phyloP scores from a whole-genome alignment of 1,140 invertebrate species.

The Probaryconus sp. region DNA sequence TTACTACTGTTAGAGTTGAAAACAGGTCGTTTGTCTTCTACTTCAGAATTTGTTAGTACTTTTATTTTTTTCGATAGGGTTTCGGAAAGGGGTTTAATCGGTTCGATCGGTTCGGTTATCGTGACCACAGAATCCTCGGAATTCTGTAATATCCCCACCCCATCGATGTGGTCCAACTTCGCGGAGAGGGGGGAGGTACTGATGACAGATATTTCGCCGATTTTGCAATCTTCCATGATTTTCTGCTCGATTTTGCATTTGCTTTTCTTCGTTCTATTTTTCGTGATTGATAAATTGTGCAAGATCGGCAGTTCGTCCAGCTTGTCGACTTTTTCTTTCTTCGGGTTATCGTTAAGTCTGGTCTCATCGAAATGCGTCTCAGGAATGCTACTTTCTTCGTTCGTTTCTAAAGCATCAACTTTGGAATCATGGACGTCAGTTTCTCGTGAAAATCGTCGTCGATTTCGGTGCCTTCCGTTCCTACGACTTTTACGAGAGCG shows the following conservation, averaged over 20 bases:
- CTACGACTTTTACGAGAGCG: too few species aligned
- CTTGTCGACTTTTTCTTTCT: constrained; percentile 10
- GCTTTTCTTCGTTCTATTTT: constrained; percentile 32
- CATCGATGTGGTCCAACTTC: constrained; percentile 65
- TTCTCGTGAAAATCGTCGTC: constrained; percentile 39
- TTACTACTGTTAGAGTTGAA: not conserved
- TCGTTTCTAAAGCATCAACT: constrained; percentile 6
- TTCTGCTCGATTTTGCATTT: constrained; percentile 65
- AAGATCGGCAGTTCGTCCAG: constrained; percentile 30
- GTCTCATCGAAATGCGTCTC: constrained; percentile 1
- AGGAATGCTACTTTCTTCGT: constrained; percentile 11
- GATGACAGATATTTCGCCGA: constrained; percentile 69
- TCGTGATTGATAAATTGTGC: constrained; percentile 44
- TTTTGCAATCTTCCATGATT: constrained; percentile 45
- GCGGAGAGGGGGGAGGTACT: constrained; percentile 67
- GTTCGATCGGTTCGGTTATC: constrained; percentile 68
- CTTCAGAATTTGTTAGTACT: constrained; percentile 12
- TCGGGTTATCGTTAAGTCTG: not conserved
- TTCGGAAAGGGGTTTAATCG: constrained; percentile 50
- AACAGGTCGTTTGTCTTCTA: not conserved
- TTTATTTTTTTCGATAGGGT: constrained; percentile 47
- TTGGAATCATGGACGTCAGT: constrained; percentile 7
- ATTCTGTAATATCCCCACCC: constrained; percentile 59
- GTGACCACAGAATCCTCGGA: constrained; percentile 54
- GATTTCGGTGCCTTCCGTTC: constrained; percentile 57